A percentile compares a stretch with the other conserved stretches of the same genome.
Evolutionary conservation across 1,140 invertebrate genomes (phyloP).

Genomic region (Odontomachus brunneus): DNA sequence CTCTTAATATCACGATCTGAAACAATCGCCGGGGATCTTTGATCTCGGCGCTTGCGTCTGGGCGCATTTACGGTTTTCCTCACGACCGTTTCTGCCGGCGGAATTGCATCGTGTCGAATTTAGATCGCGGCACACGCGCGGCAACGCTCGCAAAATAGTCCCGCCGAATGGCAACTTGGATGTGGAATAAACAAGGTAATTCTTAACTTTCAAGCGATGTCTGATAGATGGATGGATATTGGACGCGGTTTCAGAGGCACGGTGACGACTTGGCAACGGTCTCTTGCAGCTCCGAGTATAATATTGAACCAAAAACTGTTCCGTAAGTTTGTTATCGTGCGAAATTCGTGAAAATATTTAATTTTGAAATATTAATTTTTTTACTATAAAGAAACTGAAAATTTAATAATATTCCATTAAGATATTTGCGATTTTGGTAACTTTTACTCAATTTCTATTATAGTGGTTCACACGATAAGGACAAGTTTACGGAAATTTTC

Average conservation of each 20-base stretch:
- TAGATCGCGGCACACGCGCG: conserved; percentile 24
- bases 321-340: too few relatives aligned
- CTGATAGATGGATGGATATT: conserved; percentile 5
- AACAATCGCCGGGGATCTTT: conserved; percentile 55
- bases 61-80: conserved; percentile 48
- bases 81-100: conserved; percentile 42
- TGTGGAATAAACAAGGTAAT: conserved; percentile 32
- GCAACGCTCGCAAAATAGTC: conserved; percentile 17
- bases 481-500: too few relatives aligned
- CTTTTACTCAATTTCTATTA: too few relatives aligned
- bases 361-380: too few relatives aligned
- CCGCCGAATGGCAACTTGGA: conserved; percentile 19
- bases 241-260: conserved; percentile 24
- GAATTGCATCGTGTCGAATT: conserved; percentile 53
- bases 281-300: background rate
- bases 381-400: too few relatives aligned
- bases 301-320: background rate
- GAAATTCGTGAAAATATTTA: too few relatives aligned
- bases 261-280: conserved; percentile 13
- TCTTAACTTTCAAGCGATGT: conserved; percentile 36
- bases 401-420: too few relatives aligned
- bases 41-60: conserved; percentile 17
- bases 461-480: too few relatives aligned
- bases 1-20: conserved; percentile 40
- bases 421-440: too few relatives aligned